Evolutionary conservation across 2,797 vertebrate genomes (phyloP), one percentile per base, ranked within the genome.

Genomic region (Sorex maritimensis): DNA sequence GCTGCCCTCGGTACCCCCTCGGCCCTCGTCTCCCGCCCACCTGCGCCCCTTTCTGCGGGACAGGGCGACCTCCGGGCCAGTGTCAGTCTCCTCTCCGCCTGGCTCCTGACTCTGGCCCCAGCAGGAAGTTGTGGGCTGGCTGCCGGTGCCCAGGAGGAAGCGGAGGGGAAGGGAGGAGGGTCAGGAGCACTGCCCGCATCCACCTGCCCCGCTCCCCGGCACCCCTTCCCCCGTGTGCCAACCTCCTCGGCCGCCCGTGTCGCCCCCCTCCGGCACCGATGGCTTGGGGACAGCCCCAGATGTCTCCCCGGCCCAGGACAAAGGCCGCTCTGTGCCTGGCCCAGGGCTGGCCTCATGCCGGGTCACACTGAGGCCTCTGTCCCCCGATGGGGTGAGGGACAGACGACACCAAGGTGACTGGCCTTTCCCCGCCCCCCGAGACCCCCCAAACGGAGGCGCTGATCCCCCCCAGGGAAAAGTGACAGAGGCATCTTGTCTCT

Each of bases 351-450:
- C 94, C 81, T 80, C 88, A 65, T 88, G 69, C 92, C 80, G 84
- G 95, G 94, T 92, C 95, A 97, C 94, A 97, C 95, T 96, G 95
- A 92, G 94, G 58, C 85, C 69, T 97, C 95, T 97, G 94, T 97
- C 88, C 85, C 91, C 34, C 46, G 69, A 88, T 78, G 65, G 63
- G 96, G 89, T 80, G 91, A 91, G 91, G 82, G 85, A 75, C 93
- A 92, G 93, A 95, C 63, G 1, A 91, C 93, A 96, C 74, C 88
- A 96, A 97, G 97, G 96, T 97, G 96, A 94, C 96, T 94, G 88
- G 85, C 85, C 80, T 74, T 95, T 90, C 95, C 95, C 96, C 95
- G 81, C 11, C 89, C 75, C 96, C 79, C 89, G 82, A 19, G 92
- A 89, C 91, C 96, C 93, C 90, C 92, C 69, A 88, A 72, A 84